Evolutionary conservation across 2,113 vertebrate genomes (phyloP).

Genomic region (Lepus americanus): DNA sequence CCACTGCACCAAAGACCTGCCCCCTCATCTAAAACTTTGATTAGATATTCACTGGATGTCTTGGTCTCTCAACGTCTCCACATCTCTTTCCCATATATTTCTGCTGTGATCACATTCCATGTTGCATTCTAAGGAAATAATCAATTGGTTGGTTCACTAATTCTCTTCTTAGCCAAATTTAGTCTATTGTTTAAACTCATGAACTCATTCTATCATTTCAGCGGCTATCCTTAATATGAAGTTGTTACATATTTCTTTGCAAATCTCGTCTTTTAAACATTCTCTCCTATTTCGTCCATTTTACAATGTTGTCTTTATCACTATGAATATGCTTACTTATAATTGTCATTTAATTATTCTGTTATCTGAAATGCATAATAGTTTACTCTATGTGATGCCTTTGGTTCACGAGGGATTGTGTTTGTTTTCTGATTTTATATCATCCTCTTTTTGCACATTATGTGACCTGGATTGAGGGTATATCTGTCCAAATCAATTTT

Average conservation of each 20-base stretch:
- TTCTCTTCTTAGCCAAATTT: background rate
- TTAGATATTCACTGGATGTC: background rate
- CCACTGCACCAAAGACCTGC: too few relatives aligned
- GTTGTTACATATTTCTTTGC: background rate
- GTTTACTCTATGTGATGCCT: background rate
- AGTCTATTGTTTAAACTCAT: background rate
- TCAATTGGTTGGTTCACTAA: background rate
- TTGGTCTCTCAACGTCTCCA: background rate
- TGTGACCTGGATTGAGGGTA: background rate
- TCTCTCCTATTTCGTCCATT: background rate
- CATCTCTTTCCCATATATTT: background rate
- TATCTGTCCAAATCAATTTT: slow-evolving; percentile 59
- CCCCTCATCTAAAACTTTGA: background rate
- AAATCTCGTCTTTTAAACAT: background rate
- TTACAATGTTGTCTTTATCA: background rate
- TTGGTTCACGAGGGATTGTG: background rate
- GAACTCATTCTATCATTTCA: background rate
- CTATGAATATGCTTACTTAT: background rate
- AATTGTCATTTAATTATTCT: slow-evolving; percentile 22
- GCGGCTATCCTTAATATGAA: background rate
- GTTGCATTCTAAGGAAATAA: background rate
- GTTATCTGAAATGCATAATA: background rate
- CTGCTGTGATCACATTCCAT: background rate
- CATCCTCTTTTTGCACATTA: slow-evolving; percentile 5
- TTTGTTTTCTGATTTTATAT: slow-evolving; percentile 42